Percentiles rank a stretch among this genome's conserved stretches.
Evolutionary conservation across 2,113 vertebrate genomes (phyloP).

Genomic region (Pseudorectes ferrugineus): DNA sequence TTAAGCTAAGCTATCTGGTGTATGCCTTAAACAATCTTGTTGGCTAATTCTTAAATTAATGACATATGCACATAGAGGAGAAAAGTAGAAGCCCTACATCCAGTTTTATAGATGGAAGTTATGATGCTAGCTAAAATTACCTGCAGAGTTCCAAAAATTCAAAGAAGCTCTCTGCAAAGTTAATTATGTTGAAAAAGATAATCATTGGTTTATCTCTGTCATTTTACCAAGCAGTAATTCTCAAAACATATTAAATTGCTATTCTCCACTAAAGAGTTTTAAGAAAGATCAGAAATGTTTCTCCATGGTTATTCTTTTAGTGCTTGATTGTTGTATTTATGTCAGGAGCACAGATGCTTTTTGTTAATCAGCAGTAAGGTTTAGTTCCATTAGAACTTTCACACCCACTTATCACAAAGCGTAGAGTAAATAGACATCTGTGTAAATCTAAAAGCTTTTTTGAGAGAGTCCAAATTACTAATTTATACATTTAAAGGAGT

Average conservation of each 20-base stretch:
- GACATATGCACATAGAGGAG: neutral
- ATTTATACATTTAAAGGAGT: neutral
- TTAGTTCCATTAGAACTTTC: neutral
- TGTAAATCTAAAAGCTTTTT: neutral
- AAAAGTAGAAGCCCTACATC: neutral
- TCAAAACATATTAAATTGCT: neutral
- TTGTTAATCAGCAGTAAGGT: neutral
- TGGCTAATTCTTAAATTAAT: neutral
- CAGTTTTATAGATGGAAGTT: neutral
- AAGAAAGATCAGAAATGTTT: neutral
- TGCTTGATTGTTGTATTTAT: neutral
- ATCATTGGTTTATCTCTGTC: neutral
- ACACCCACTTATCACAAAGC: neutral
- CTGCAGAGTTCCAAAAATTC: neutral
- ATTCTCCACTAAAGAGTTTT: neutral
- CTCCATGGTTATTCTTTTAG: neutral
- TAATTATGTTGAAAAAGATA: neutral
- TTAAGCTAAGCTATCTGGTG: neutral
- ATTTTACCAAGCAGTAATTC: neutral
- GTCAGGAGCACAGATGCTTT: neutral
- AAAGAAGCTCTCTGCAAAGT: neutral
- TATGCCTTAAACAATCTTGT: neutral
- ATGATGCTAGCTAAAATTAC: neutral
- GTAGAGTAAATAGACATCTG: neutral
- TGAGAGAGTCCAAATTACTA: neutral